Conservation (phyloP, 37 sponge, comb jelly and placozoan species). For the Amphimedon queenslandica region DNA sequence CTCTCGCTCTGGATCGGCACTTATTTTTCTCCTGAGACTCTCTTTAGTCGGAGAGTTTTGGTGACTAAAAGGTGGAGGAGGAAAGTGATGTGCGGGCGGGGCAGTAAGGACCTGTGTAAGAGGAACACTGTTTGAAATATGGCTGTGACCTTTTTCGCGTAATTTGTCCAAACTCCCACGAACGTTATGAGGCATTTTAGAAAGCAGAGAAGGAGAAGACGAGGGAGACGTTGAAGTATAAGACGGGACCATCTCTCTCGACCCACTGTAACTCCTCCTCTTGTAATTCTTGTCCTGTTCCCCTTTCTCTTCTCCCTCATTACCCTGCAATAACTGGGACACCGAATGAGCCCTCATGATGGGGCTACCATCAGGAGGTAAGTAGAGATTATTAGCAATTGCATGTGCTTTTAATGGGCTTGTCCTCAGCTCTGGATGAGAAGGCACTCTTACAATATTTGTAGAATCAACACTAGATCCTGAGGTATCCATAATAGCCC, state of each 20-base stretch:
- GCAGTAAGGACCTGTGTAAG: constrained; percentile 6
- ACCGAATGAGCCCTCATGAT: constrained; percentile 5
- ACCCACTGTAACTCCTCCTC: not conserved
- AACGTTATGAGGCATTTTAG: not conserved
- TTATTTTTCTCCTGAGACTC: not conserved
- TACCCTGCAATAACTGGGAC: not conserved
- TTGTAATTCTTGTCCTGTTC: too few relatives aligned
- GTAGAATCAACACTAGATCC: not conserved
- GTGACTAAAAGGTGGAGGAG: constrained; percentile 25
- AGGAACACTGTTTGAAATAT: not conserved
- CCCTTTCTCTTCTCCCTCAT: not conserved
- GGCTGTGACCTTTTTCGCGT: not conserved
- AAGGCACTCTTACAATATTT: not conserved
- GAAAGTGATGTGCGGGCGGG: constrained; percentile 36
- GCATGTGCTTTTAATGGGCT: not conserved
- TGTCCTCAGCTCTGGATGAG: not conserved
- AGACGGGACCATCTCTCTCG: not conserved
- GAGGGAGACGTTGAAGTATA: not conserved
- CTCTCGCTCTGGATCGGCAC: constrained; percentile 8
- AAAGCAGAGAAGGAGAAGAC: not conserved
- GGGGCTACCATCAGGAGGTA: not conserved
- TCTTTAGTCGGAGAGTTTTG: constrained; percentile 19
- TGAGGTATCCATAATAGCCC: not conserved
- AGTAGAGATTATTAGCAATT: not conserved
- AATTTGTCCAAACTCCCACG: not conserved